Base-by-base conservation (phyloP, 2,888 invertebrate species). In the Magallana nippona region DNA sequence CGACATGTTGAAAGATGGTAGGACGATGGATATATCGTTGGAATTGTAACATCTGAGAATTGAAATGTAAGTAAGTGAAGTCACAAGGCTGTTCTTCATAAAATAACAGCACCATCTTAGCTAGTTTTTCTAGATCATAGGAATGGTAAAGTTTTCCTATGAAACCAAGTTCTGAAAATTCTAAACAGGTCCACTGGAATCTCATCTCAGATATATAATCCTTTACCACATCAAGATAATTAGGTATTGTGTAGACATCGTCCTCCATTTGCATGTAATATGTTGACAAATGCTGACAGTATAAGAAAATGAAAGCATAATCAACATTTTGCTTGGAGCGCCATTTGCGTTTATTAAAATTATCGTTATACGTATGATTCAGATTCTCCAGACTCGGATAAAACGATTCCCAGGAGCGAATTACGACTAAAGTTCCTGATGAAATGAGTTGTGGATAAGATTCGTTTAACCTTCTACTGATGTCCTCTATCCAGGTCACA, bases 201-300 rank as follows among this genome's bases (percentile, higher is more conserved):
- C 82, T 88, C 44, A 88, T 87, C 11, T 87, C 82, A 0, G 93
- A 93, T 8, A 94, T 91, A 87, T 92, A 94, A 55, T 93, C 91
- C 63, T 87, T 89, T 63, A 94, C 93, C 56, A 92, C 91, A 15
- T 90, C 89, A 58, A 94, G 89, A 86, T 93, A 94, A 19, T 90
- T 90, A 3, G 89, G 88, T 5, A 92, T 86, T 1, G 93, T 89
- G 10, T 93, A 89, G 56, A 94, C 92, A 86, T 94, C 94, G 87
- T 94, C 94, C 86, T 94, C 94, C 83, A 94, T 89, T 57, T 94
- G 93, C 86, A 94, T 89, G 86, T 94, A 94, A 86, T 93, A 94
- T 62, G 90, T 87, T 0, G 94, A 93, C 77, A 93, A 80, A n/a
- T 90, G 84, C 19, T 90, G 86, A n/a, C 92, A 88, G 83, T 93